A percentile compares a stretch with the other conserved stretches of the same genome.
These are phyloP conservation scores for Myxocyprinus asiaticus DNA, from an alignment of 2,113 vertebrate genomes.

Conservation along the genomic window DNA sequence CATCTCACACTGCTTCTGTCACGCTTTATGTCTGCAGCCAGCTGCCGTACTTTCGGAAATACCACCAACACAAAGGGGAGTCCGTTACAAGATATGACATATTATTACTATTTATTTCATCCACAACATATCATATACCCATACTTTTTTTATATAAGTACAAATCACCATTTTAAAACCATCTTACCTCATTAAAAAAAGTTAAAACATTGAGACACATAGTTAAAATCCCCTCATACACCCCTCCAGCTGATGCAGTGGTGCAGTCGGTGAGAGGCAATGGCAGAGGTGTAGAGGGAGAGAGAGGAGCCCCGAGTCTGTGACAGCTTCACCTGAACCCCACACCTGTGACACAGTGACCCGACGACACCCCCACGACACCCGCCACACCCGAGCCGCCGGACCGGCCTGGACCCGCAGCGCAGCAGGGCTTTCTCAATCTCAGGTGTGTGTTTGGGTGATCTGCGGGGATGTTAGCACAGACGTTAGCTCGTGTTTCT, in stretches of 20 bases:
- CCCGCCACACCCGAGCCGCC: slow-evolving; percentile 12
- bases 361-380: slow-evolving; percentile 65
- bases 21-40: slow-evolving; percentile 3
- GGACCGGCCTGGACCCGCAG: slow-evolving; percentile 8
- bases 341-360: slow-evolving; percentile 61
- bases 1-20: slow-evolving; percentile 9
- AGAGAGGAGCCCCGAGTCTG: slow-evolving; percentile 71
- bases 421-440: slow-evolving; percentile 18
- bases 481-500: slow-evolving; percentile 45
- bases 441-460: slow-evolving; percentile 39
- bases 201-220: neutral
- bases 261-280: slow-evolving; percentile 64
- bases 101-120: too few species aligned
- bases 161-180: neutral
- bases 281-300: slow-evolving; percentile 69
- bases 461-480: slow-evolving; percentile 59
- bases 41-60: slow-evolving; percentile 9
- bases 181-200: neutral
- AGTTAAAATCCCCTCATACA: neutral
- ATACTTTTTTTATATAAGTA: rapidly evolving
- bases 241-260: slow-evolving; percentile 56
- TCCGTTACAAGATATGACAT: neutral
- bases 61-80: slow-evolving; percentile 9
- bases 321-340: slow-evolving; percentile 74
- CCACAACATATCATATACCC: rapidly evolving